Percentiles rank a stretch among this genome's conserved stretches.
Conservation (phyloP, 2,888 invertebrate genomes). For the Hirtodrosophila alboralis region DNA sequence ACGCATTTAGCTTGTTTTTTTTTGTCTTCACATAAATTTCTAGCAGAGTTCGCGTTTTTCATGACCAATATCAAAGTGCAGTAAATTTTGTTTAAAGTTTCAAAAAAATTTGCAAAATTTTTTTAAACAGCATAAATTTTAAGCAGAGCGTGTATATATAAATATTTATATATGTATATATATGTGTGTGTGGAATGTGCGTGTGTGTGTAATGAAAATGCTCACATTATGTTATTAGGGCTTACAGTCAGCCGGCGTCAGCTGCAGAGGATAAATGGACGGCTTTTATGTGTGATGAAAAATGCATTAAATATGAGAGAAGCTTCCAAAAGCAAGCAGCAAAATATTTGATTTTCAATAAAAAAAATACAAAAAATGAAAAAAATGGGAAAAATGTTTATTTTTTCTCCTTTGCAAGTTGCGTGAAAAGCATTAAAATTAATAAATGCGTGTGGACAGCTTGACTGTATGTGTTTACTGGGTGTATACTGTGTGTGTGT, state of each 20-base stretch:
- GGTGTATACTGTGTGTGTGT: constrained; percentile 14
- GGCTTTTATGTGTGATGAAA: constrained; percentile 71
- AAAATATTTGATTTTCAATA: constrained; percentile 35
- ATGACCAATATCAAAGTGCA: constrained; percentile 72
- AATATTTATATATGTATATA: constrained; percentile 1
- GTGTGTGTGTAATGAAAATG: constrained; percentile 15
- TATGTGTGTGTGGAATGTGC: neutral
- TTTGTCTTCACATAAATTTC: constrained; percentile 58
- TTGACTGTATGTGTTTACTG: constrained; percentile 13
- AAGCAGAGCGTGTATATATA: constrained; percentile 14
- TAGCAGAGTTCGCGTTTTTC: constrained; percentile 59
- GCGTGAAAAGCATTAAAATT: constrained; percentile 72
- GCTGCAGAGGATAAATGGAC: constrained; percentile 17
- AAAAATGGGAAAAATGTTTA: too few relatives aligned
- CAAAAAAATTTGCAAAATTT: constrained; percentile 45
- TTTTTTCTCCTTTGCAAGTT: constrained; percentile 52
- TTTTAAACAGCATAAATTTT: constrained; percentile 56
- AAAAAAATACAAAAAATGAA: constrained; percentile 23
- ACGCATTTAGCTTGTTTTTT: too few relatives aligned
- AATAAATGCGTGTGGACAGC: constrained; percentile 66
- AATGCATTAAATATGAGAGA: constrained; percentile 71
- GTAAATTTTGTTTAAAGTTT: constrained; percentile 73
- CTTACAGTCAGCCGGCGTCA: constrained; percentile 24
- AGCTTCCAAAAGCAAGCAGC: constrained; percentile 33
- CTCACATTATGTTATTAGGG: constrained; percentile 59